Conservation (phyloP, 2,113 vertebrate genomes). For the Capreolus pygargus region DNA sequence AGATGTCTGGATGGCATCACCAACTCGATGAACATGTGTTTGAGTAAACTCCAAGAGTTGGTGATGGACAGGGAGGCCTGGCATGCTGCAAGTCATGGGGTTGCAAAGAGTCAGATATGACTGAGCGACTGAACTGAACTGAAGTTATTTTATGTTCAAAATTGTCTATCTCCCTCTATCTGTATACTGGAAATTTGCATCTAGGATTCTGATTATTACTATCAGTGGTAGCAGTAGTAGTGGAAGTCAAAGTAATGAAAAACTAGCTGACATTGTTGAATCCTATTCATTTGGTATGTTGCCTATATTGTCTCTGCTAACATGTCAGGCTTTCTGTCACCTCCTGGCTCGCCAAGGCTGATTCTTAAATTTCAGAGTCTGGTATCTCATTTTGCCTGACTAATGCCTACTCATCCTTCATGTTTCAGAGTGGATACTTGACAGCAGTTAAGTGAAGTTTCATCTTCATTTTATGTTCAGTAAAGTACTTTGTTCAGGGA, state of each 20-base stretch:
- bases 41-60: no score
- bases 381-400: not conserved
- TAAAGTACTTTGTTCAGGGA: not conserved
- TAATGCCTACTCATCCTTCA: not conserved
- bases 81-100: no score
- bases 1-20: no score
- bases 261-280: not conserved
- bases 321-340: not conserved
- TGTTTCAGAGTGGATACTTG: not conserved
- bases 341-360: not conserved
- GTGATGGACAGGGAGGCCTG: no score
- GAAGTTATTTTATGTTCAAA: not conserved
- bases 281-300: not conserved
- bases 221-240: not conserved
- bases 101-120: no score
- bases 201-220: not conserved
- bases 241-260: not conserved
- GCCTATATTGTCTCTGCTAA: not conserved
- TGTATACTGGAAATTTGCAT: not conserved
- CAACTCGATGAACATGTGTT: no score
- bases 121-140: no score
- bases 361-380: not conserved
- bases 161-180: not conserved
- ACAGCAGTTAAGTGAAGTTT: not conserved
- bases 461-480: not conserved